Base-by-base conservation (phyloP, 2,797 vertebrate genomes). In the Helostoma temminkii region DNA sequence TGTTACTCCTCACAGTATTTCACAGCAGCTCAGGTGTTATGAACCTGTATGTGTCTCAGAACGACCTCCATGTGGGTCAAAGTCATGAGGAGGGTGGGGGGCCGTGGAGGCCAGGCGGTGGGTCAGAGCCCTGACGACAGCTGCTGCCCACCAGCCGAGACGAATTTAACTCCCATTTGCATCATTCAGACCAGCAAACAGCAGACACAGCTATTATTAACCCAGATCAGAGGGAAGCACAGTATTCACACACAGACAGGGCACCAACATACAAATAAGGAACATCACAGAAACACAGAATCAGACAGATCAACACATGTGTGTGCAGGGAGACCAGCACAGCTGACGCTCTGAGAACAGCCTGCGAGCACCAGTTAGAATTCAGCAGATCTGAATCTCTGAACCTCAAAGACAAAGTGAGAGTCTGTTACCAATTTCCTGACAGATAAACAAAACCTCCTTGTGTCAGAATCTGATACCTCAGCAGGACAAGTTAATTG, bases 201-300 rank as follows among this genome's bases (percentile, higher is more conserved):
- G 80, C 70, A 56, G 28, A 55, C 43, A 12, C 5, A 2, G 49
- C 85, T 94, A 91, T 91, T 91, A 92, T 93, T 94, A 95, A 91
- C 80, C 60, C 34, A 70, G 76, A 88, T 81, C 50, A 22, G 32
- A 81, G 43, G 53, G 46, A 82, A 8, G 71, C 30, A 8, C 58
- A 72, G 26, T 21, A 41, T 22, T 24, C 41, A 55, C 62, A 68
- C 47, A 66, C 50, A 73, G 4, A 66, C 32, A 34, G 10, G 11
- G 32, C 9, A 30, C 30, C 30, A 60, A 70, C 36, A 58, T 36
- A 66, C 55, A 71, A 67, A 76, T 70, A 64, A 66, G 52, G 41
- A 52, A 48, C 57, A 81, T 66, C 66, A 70, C 56, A 80, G 22
- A 54, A 30, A 36, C 7, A 28, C 41, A 58, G 49, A 28, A 34